Percentiles rank a stretch among this genome's conserved stretches.
phyloP scores from a whole-genome alignment of 2,888 invertebrate species.

The Lathronympha strigana region DNA sequence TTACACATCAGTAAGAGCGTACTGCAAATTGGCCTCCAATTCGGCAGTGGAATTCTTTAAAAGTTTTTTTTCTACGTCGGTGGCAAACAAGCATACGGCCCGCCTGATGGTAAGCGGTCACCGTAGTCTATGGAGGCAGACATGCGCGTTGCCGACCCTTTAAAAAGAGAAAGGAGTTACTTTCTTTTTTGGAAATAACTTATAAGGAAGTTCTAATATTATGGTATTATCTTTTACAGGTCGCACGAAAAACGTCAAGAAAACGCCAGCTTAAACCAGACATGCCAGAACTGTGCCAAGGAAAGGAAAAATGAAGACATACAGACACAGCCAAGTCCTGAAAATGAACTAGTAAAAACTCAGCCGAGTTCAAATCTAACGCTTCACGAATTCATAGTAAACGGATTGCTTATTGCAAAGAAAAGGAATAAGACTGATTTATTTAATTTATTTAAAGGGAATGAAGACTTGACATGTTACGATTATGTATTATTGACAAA shows the following conservation, averaged over 20 bases:
- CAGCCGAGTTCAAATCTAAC: not conserved
- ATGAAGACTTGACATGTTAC: constrained; percentile 13
- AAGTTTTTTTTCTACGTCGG: too few relatives aligned
- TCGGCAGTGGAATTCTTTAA: too few relatives aligned
- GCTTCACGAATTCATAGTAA: constrained; percentile 16
- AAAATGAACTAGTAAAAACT: not conserved
- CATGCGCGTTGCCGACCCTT: too few relatives aligned
- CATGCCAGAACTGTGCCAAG: constrained; percentile 1
- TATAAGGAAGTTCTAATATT: too few relatives aligned
- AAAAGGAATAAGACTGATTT: constrained; percentile 11
- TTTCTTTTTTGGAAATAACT: too few relatives aligned
- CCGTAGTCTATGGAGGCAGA: too few relatives aligned
- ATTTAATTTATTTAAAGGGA: constrained; percentile 17
- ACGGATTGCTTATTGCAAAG: not conserved
- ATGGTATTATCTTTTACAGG: not conserved
- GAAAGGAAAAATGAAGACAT: not conserved
- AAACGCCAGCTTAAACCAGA: not conserved
- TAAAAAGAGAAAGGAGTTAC: too few relatives aligned
- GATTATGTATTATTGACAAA: constrained; percentile 41
- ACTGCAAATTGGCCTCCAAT: too few relatives aligned
- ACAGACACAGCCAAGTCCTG: not conserved
- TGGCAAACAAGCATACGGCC: too few relatives aligned
- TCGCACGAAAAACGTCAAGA: not conserved
- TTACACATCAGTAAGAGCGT: too few relatives aligned
- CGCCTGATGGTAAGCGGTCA: too few relatives aligned